A percentile compares a stretch with the other conserved stretches of the same genome.
Evolutionary conservation across 2,888 invertebrate species (phyloP).

Genomic region (Endomychus coccineus): DNA sequence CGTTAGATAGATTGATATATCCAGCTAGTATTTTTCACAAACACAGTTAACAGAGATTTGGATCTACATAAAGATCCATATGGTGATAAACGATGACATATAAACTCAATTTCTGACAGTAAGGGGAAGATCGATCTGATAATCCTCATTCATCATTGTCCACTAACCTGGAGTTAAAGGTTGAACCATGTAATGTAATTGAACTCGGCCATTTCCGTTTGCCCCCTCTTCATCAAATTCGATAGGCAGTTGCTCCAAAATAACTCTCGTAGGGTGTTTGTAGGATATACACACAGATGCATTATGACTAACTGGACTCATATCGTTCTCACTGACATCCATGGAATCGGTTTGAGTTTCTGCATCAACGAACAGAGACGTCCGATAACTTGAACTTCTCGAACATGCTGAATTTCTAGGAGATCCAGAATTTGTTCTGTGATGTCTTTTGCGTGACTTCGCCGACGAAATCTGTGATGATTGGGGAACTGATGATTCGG

Average conservation of each 20-base stretch:
- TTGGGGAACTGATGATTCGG: constrained; percentile 48
- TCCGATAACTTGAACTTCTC: constrained; percentile 33
- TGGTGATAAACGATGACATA: too few species aligned
- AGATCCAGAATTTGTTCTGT: constrained; percentile 54
- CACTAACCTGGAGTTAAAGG: constrained; percentile 35
- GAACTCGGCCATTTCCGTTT: constrained; percentile 39
- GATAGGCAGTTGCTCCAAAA: constrained; percentile 35
- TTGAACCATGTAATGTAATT: constrained; percentile 39
- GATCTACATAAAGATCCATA: too few species aligned
- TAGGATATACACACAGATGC: constrained; percentile 32
- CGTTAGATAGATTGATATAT: too few species aligned
- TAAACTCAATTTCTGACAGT: too few species aligned
- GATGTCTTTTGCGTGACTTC: constrained; percentile 51
- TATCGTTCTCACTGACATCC: constrained; percentile 55
- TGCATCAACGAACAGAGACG: constrained; percentile 48
- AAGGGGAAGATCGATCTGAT: too few species aligned
- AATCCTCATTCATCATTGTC: too few species aligned
- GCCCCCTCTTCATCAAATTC: constrained; percentile 29
- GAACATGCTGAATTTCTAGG: constrained; percentile 40
- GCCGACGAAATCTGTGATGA: constrained; percentile 34
- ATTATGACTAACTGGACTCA: constrained; percentile 46
- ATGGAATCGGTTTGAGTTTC: constrained; percentile 62
- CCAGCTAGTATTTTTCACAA: too few species aligned
- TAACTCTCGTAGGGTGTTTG: constrained; percentile 37
- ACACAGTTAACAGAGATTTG: too few species aligned